Conservation (phyloP, 2,113 vertebrate genomes). For the Stigmatopora argus region DNA sequence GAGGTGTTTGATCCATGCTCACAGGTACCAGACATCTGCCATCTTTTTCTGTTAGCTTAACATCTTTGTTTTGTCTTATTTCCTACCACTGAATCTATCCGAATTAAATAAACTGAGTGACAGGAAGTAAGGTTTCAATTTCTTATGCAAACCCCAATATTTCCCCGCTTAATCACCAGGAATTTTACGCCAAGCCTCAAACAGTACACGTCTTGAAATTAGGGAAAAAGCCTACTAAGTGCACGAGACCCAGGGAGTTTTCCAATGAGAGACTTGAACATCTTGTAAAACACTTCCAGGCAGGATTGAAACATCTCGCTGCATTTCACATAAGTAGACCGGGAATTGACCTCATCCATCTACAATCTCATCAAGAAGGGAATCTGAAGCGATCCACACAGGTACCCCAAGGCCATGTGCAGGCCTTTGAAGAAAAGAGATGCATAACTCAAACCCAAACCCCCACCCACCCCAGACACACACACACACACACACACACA, state of each 20-base stretch:
- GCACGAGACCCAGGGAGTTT: neutral
- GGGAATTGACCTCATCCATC: conserved; percentile 1
- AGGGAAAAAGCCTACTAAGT: neutral
- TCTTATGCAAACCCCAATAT: neutral
- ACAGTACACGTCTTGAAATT: neutral
- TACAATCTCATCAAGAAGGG: conserved; percentile 12
- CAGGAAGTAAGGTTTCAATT: neutral
- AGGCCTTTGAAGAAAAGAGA: conserved; percentile 43
- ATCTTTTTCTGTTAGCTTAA: neutral
- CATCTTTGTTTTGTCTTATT: neutral
- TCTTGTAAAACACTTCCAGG: conserved; percentile 6
- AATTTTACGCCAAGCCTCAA: conserved; percentile 1
- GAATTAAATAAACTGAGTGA: neutral
- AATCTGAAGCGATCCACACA: conserved; percentile 35
- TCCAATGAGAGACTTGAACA: neutral
- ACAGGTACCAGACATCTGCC: conserved; percentile 45
- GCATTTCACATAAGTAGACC: conserved; percentile 9
- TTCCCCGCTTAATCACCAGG: neutral
- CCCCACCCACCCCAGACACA: too few relatives aligned
- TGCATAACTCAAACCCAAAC: conserved; percentile 6
- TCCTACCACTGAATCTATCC: neutral
- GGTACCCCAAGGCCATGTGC: conserved; percentile 24
- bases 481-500: too few relatives aligned
- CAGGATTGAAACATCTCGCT: neutral
- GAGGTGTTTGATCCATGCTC: conserved; percentile 75